Conservation (phyloP, 2,113 vertebrate genomes). For the Dendropsophus ebraccatus region DNA sequence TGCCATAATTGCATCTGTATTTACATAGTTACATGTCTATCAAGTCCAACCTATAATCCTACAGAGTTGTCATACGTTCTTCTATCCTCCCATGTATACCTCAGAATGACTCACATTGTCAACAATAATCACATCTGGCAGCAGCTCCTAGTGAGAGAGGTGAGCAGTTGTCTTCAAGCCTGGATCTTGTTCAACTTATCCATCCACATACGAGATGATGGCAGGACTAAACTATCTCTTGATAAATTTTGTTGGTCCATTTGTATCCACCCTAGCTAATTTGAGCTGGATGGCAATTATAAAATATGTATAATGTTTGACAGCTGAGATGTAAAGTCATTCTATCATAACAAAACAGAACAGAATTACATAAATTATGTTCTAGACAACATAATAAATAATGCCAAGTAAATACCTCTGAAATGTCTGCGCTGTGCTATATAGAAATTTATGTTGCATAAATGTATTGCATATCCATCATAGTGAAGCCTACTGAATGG, state of each 20-base stretch:
- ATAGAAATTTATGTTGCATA: slow-evolving; percentile 1
- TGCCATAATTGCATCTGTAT: background rate
- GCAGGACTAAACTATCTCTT: background rate
- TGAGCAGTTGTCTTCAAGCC: background rate
- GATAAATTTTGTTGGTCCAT: background rate
- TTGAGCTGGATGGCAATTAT: background rate
- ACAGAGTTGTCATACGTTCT: background rate
- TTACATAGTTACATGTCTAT: background rate
- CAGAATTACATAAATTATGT: background rate
- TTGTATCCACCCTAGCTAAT: background rate
- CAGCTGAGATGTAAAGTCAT: background rate
- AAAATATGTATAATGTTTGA: background rate
- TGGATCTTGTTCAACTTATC: background rate
- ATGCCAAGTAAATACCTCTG: background rate
- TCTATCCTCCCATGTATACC: background rate
- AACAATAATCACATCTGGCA: background rate
- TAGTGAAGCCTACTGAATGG: slow-evolving; percentile 5
- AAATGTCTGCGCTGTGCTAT: background rate
- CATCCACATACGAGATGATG: background rate
- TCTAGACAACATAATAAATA: slow-evolving; percentile 11
- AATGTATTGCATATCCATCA: background rate
- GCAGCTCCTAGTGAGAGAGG: background rate
- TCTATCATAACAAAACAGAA: background rate
- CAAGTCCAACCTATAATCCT: background rate
- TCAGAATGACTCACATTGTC: background rate